Evolutionary conservation across 2,888 invertebrate genomes (phyloP), one percentile per base, ranked within the genome.

Genomic region (Agriopis aurantiaria): DNA sequence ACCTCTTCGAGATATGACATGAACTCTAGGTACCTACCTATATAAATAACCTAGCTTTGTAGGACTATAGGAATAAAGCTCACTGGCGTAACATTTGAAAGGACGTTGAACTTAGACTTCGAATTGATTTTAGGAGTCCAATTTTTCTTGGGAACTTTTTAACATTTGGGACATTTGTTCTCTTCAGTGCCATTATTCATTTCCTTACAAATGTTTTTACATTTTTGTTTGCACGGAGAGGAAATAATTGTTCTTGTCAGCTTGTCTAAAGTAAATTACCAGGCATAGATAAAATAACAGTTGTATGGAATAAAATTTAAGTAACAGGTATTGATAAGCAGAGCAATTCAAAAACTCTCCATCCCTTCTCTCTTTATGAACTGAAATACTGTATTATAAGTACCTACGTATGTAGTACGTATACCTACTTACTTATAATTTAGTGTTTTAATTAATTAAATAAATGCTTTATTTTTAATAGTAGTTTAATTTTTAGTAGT

Each of bases 1-100:
- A 79, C 81, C 83, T 75, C 75, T 77, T 65, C 66, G 65, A 72
- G 65, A 69, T 74, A 73, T 77, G 74, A 75, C 77, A 75, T 72
- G 78, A 75, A 69, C 74, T 61, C 73, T 77, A 70, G 62, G 51
- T 60, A 59, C 51, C 55, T 52, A 70, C n/a, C n/a, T 33, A 33
- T 33, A 33, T n/a, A 5, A 5, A 33, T 41, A 43, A 5, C 3
- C 56, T 43, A 57, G 43, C 14, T 43, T 14, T 17, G n/a, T 55
- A 33, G 33, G 0, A 33, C 10, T 17, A 57, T 56, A 61, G 17
- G 41, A 43, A 59, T 48, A 51, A 48, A 70, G 66, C 65, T 70
- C 61, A 63, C 41, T 53, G 58, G 65, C 56, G 46, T 43, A 43
- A 60, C 17, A 45, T 56, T 56, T 45, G 41, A 12, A 7, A 64